A percentile compares a stretch with the other conserved stretches of the same genome.
Evolutionary conservation across 2,113 vertebrate species (phyloP).

Genomic region (Monopterus albus): DNA sequence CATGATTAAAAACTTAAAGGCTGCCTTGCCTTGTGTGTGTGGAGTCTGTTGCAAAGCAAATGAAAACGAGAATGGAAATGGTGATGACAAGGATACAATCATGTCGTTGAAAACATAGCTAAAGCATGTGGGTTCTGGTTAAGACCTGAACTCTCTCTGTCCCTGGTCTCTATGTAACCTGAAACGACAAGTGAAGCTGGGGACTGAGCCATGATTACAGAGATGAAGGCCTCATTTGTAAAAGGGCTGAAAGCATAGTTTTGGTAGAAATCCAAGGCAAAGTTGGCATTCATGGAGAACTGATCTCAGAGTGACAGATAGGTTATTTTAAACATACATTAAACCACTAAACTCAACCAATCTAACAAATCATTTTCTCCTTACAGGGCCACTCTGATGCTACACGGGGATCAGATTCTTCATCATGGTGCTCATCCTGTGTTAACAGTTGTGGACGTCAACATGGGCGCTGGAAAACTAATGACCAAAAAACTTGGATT

Average conservation of each 20-base stretch:
- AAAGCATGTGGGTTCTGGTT: slow-evolving; percentile 49
- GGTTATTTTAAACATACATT: neutral
- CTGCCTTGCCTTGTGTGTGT: neutral
- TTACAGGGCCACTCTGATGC: neutral
- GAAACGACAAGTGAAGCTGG: slow-evolving; percentile 11
- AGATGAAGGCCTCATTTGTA: slow-evolving; percentile 21
- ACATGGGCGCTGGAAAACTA: too few relatives aligned
- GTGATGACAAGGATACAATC: slow-evolving; percentile 45
- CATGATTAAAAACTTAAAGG: slow-evolving; percentile 1
- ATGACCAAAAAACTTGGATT: too few relatives aligned
- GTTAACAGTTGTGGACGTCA: too few relatives aligned
- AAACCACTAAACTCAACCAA: neutral
- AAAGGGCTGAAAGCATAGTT: neutral
- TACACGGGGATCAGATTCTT: too few relatives aligned
- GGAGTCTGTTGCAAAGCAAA: neutral
- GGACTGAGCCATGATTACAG: slow-evolving; percentile 29
- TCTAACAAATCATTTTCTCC: too few relatives aligned
- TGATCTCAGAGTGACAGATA: neutral
- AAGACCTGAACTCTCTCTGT: slow-evolving; percentile 13
- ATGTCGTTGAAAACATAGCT: slow-evolving; percentile 33
- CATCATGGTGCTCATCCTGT: too few relatives aligned
- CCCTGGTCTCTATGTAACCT: slow-evolving; percentile 29
- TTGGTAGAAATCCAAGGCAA: too few relatives aligned
- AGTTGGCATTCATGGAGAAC: neutral
- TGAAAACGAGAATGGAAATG: slow-evolving; percentile 3